Evolutionary conservation across 2,113 vertebrate species (phyloP).

Genomic region (Indicator indicator): DNA sequence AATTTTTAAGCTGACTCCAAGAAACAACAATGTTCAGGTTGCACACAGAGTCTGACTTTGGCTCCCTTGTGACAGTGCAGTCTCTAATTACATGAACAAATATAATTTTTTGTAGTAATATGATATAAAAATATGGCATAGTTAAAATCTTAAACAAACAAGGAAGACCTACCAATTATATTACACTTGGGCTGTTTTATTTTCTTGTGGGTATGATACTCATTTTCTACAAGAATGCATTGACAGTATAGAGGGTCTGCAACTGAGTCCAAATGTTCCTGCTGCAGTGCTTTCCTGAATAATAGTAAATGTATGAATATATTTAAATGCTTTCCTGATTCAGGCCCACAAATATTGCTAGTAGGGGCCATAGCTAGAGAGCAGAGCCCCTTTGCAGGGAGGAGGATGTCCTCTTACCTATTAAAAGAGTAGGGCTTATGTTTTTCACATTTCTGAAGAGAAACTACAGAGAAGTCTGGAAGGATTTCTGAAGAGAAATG

Average conservation of each 20-base stretch:
- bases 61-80: not conserved
- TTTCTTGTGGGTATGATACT: not conserved
- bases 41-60: conserved; percentile 1
- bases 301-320: not conserved
- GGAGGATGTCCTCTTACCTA: not conserved
- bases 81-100: conserved; percentile 39
- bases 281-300: not conserved
- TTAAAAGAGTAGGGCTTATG: not conserved
- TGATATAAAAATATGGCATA: not conserved
- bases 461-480: not conserved
- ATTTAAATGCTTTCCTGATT: not conserved
- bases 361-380: not conserved
- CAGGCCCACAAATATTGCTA: not conserved
- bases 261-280: not conserved
- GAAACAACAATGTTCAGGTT: not conserved
- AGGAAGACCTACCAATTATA: not conserved
- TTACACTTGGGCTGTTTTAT: not conserved
- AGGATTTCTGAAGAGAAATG: not conserved
- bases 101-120: not conserved
- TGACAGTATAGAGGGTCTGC: not conserved
- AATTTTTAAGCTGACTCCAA: conserved; percentile 24
- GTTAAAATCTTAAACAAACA: conserved; percentile 26
- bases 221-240: not conserved
- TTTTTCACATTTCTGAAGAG: not conserved
- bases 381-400: not conserved